These are phyloP conservation scores for Eucidaris tribuloides DNA, from an alignment of 35 echinoderm and acorn worm genomes.

Conservation along the genomic window DNA sequence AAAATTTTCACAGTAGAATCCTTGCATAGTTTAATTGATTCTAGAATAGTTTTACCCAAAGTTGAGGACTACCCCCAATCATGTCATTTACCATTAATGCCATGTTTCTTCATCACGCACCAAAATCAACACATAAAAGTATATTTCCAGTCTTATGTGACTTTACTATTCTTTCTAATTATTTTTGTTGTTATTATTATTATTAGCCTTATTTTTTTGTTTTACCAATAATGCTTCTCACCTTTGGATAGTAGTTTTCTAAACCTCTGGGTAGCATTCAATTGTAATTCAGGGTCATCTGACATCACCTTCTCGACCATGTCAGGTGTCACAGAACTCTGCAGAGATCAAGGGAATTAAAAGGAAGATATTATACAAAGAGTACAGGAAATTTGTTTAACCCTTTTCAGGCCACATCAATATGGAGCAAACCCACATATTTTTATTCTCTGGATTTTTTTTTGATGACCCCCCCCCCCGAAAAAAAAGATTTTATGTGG, in stretches of 20 bases:
- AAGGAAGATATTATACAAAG: background rate
- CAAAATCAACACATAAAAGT: too few species aligned
- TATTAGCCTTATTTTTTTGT: background rate
- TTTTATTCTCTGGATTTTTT: background rate
- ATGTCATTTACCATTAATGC: too few species aligned
- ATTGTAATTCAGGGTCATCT: slow-evolving; percentile 66
- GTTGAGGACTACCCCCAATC: too few species aligned
- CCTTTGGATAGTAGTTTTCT: slow-evolving; percentile 98
- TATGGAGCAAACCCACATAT: background rate
- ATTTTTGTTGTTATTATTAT: background rate
- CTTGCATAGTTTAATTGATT: too few species aligned
- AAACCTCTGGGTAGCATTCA: slow-evolving; percentile 94
- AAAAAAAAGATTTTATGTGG: too few species aligned
- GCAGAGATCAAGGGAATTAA: background rate
- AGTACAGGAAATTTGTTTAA: background rate
- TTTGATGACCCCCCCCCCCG: too few species aligned
- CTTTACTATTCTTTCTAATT: too few species aligned
- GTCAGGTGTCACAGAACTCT: slow-evolving; percentile 69
- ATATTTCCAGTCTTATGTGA: too few species aligned
- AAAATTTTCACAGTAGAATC: too few species aligned
- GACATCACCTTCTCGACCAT: slow-evolving; percentile 87
- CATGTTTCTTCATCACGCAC: too few species aligned
- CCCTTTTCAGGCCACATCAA: background rate
- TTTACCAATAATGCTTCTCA: background rate
- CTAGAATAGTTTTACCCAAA: too few species aligned